phyloP scores from a whole-genome alignment of 1,140 invertebrate genomes.

The Camponotus vicinus region DNA sequence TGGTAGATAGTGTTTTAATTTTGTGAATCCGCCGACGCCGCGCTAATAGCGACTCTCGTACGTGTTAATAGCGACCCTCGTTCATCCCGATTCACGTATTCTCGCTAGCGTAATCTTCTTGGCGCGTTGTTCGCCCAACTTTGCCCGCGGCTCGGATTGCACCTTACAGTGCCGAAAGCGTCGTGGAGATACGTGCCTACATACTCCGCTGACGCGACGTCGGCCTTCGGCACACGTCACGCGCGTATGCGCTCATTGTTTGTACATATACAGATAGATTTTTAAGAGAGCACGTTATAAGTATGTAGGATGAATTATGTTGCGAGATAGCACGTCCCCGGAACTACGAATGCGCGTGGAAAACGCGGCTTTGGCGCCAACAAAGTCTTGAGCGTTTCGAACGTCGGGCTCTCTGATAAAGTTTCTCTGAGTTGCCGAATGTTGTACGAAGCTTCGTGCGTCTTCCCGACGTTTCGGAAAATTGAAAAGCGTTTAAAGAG shows the following conservation, averaged over 20 bases:
- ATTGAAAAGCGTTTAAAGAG: slow-evolving; percentile 6
- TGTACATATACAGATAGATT: slow-evolving; percentile 76
- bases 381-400: neutral
- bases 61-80: neutral
- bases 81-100: slow-evolving; percentile 1
- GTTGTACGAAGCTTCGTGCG: too few species aligned
- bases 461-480: neutral
- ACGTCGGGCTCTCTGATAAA: neutral
- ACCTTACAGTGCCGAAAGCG: slow-evolving; percentile 16
- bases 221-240: slow-evolving; percentile 38
- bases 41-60: neutral
- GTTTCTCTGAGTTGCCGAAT: neutral
- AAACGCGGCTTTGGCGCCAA: neutral
- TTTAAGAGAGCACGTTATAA: slow-evolving; percentile 70
- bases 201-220: slow-evolving; percentile 20
- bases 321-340: slow-evolving; percentile 29
- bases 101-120: neutral
- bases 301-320: slow-evolving; percentile 68
- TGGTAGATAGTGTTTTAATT: neutral
- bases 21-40: neutral
- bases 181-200: slow-evolving; percentile 29
- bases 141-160: slow-evolving; percentile 47
- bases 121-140: slow-evolving; percentile 1
- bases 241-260: slow-evolving; percentile 66
- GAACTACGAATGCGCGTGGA: neutral